Evolutionary conservation across 2,113 vertebrate genomes (phyloP).

Genomic region (Ctenomys sociabilis): DNA sequence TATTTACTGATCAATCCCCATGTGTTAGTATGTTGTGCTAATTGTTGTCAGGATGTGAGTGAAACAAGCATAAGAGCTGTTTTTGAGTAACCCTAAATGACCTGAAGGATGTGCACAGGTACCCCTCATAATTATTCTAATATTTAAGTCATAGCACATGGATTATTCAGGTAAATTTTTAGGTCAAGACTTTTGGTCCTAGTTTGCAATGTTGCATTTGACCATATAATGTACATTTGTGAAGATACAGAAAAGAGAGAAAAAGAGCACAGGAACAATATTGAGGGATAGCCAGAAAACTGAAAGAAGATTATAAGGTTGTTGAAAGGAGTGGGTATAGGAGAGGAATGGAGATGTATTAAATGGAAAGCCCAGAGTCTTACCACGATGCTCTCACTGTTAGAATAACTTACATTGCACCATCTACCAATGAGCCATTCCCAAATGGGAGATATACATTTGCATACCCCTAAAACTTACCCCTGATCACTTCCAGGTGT

Average conservation of each 20-base stretch:
- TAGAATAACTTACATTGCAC: not conserved
- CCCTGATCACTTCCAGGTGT: slow-evolving; percentile 37
- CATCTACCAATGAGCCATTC: not conserved
- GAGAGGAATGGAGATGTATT: not conserved
- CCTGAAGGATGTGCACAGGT: not conserved
- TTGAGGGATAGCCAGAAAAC: not conserved
- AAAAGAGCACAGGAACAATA: not conserved
- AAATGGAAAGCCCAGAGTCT: not conserved
- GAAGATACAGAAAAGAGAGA: not conserved
- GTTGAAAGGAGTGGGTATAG: not conserved
- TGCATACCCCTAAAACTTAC: slow-evolving; percentile 51
- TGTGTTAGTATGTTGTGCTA: not conserved
- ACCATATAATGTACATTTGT: not conserved
- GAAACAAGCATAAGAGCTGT: not conserved
- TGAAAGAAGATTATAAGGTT: not conserved
- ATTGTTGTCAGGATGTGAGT: not conserved
- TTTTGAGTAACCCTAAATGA: not conserved
- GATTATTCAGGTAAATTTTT: slow-evolving; percentile 28
- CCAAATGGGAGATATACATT: not conserved
- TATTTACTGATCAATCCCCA: not conserved
- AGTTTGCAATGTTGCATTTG: not conserved
- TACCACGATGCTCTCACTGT: not conserved
- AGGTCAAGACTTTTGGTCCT: not conserved
- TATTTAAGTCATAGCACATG: not conserved
- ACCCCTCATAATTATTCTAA: not conserved